Evolutionary conservation across 2,797 vertebrate species (phyloP).

Genomic region (Urosaurus nigricauda): DNA sequence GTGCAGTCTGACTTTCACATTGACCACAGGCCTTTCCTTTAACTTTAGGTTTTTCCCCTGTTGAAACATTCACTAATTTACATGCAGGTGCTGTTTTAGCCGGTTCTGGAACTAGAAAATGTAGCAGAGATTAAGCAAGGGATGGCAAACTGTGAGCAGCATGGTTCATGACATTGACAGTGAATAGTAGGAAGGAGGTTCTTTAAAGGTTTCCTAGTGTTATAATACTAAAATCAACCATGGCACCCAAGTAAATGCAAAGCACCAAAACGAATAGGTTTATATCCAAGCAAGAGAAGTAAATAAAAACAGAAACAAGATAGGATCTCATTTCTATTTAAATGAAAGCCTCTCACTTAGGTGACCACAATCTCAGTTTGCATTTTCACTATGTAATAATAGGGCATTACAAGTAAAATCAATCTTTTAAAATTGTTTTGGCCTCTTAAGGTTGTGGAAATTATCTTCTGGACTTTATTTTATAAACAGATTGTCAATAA

Average conservation of each 20-base stretch:
- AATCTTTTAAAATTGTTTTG: background rate
- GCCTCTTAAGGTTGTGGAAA: background rate
- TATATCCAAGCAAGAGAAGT: background rate
- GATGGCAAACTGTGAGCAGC: background rate
- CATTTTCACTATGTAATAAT: background rate
- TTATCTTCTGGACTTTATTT: background rate
- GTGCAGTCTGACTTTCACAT: constrained; percentile 81
- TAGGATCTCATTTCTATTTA: background rate
- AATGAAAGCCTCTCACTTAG: background rate
- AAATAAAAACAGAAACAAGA: background rate
- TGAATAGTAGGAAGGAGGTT: background rate
- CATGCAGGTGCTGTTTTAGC: constrained; percentile 45
- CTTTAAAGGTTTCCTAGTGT: too few relatives aligned
- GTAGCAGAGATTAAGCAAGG: constrained; percentile 21
- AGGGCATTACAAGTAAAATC: background rate
- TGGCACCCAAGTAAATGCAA: too few relatives aligned
- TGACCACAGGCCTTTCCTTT: constrained; percentile 79
- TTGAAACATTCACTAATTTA: constrained; percentile 58
- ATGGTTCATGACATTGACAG: too few relatives aligned
- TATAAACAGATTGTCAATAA: background rate
- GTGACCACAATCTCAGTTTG: background rate
- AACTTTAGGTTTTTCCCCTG: constrained; percentile 71
- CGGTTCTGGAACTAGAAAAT: constrained; percentile 64
- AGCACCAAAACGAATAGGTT: background rate
- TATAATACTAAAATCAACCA: background rate